These are phyloP conservation scores for Sebastiscus albofasciatus DNA, from an alignment of 2,797 vertebrate genomes.

Conservation along the genomic window DNA sequence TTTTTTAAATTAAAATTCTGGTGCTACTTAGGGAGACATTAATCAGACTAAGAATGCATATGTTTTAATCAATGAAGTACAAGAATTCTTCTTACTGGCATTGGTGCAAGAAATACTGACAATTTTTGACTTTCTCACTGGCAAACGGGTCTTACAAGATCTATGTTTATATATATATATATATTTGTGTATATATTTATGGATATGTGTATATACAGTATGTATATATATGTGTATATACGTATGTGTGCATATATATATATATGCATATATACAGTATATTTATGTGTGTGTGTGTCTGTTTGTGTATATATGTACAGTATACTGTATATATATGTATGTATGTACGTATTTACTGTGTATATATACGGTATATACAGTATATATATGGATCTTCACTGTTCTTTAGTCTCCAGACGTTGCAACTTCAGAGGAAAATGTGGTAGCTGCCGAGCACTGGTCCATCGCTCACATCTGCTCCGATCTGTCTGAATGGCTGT, in stretches of 20 bases:
- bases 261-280: neutral
- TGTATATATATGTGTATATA: no score
- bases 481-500: constrained; percentile 52
- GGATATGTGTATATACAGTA: neutral
- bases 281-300: no score
- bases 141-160: neutral
- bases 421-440: constrained; percentile 19
- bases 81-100: neutral
- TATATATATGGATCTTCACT: neutral
- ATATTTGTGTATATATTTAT: neutral
- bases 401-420: constrained; percentile 9
- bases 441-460: constrained; percentile 1
- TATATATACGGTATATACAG: neutral
- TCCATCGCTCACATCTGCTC: constrained; percentile 57
- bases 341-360: no score
- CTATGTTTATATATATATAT: neutral
- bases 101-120: neutral
- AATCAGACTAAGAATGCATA: neutral
- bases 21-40: neutral
- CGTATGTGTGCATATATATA: neutral
- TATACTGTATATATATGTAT: neutral
- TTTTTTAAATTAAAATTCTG: neutral
- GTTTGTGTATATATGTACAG: neutral
- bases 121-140: constrained; percentile 5
- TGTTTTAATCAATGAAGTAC: neutral